Base-by-base conservation (phyloP, 2,113 vertebrate species). In the Anthoscopus minutus region DNA sequence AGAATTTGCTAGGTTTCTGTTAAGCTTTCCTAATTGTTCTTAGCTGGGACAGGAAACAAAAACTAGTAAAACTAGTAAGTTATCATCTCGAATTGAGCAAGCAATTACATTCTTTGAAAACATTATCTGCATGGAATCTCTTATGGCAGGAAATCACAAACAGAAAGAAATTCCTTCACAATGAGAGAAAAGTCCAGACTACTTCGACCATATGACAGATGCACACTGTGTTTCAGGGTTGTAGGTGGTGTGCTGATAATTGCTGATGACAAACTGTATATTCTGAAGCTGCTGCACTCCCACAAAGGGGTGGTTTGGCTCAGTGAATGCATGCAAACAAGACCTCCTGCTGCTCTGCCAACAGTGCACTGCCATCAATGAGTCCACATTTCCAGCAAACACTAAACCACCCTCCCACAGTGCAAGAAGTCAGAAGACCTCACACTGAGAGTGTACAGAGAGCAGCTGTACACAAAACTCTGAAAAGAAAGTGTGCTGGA, bases 81-180 rank as follows among this genome's bases (percentile, higher is more conserved):
- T 88, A 93, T 92, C 13, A 1, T 86, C 44, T 92, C 67, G 85
- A 90, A 88, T 70, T 93, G 79, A 4, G 8, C 93, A 94, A 97
- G 83, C 31, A 69, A 87, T 87, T 71, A 42, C 64, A 84, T 93
- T 77, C 76, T 97, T 92, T 96, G 77, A 93, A 96, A 97, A 95
- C 73, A 57, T 94, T 97, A 95, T 88, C 66, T 88, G 45, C 54
- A 54, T 70, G 84, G 89, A 94, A 94, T 96, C 93, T 93, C 92
- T 65, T 50, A 62, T 50, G 45, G 70, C 84, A 92, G 94, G 90
- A 96, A 97, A 97, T 94, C 86, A 85, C 89, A 94, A 94, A 89
- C 61, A 93, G 93, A 79, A 91, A 94, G 45, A 94, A 97, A 95
- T 91, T 95, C 89, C 62, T 94, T 88, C 62, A 82, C 78, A 73